Conservation (phyloP, 2,888 invertebrate genomes). For the Listrodromus nycthemerus region DNA sequence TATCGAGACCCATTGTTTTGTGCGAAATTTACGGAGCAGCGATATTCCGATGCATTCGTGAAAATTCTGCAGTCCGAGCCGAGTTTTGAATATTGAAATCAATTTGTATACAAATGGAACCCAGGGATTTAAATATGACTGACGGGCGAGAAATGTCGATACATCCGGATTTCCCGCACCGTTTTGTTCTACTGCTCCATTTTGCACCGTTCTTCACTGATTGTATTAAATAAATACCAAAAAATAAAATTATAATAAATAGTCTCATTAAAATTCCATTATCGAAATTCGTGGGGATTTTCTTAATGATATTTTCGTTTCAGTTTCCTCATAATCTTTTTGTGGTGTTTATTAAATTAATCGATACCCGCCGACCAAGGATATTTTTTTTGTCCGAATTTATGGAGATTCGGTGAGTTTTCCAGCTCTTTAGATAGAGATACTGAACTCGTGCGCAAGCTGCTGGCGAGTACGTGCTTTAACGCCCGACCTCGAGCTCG, state of each 20-base stretch:
- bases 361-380: not conserved
- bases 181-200: not conserved
- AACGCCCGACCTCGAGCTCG: slow-evolving; percentile 30
- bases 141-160: no score
- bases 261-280: not conserved
- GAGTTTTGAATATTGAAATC: slow-evolving; percentile 71
- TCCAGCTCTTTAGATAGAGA: not conserved
- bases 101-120: slow-evolving; percentile 67
- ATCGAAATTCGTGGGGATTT: not conserved
- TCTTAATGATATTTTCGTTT: not conserved
- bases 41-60: slow-evolving; percentile 36
- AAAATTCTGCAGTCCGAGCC: slow-evolving; percentile 2
- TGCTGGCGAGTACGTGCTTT: slow-evolving; percentile 17
- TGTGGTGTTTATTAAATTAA: not conserved
- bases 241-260: no score
- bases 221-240: no score
- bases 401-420: slow-evolving; percentile 28
- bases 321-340: not conserved
- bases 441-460: not conserved
- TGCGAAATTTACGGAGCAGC: slow-evolving; percentile 23
- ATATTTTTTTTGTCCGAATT: slow-evolving; percentile 14
- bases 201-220: not conserved
- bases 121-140: not conserved
- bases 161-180: no score
- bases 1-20: slow-evolving; percentile 2